These are phyloP conservation scores for Poeciliopsis prolifica DNA, from an alignment of 2,113 vertebrate species.

Conservation along the genomic window DNA sequence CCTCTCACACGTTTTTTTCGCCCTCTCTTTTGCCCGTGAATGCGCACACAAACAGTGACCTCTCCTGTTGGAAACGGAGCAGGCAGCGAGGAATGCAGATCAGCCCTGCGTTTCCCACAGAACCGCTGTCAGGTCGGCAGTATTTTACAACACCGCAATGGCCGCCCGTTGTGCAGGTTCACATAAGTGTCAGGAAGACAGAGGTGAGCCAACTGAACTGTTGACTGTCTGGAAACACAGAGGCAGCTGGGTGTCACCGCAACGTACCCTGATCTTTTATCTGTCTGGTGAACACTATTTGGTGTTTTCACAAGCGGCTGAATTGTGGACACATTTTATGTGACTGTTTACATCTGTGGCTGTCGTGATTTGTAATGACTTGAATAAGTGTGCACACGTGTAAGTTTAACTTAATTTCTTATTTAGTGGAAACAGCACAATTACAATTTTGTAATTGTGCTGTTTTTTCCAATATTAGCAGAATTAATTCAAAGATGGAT, in stretches of 20 bases:
- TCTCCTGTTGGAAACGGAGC: neutral
- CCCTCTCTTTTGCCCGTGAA: neutral
- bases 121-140: conserved; percentile 5
- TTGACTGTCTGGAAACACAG: neutral
- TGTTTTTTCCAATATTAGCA: no score
- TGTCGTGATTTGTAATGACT: no score
- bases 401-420: no score
- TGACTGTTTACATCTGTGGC: no score
- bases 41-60: neutral
- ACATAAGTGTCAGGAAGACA: conserved; percentile 22
- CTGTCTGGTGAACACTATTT: neutral
- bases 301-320: neutral
- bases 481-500: no score
- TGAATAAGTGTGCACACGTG: no score
- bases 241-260: neutral
- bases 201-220: neutral
- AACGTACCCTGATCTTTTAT: neutral
- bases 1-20: neutral
- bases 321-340: no score
- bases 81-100: conserved; percentile 9
- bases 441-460: no score
- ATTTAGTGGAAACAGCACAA: no score
- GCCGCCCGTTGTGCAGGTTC: conserved; percentile 24
- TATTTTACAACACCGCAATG: conserved; percentile 25
- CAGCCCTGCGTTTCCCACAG: conserved; percentile 15